Evolutionary conservation across 2,113 vertebrate genomes (phyloP), one percentile per base, ranked within the genome.

Genomic region (Chionomys nivalis): DNA sequence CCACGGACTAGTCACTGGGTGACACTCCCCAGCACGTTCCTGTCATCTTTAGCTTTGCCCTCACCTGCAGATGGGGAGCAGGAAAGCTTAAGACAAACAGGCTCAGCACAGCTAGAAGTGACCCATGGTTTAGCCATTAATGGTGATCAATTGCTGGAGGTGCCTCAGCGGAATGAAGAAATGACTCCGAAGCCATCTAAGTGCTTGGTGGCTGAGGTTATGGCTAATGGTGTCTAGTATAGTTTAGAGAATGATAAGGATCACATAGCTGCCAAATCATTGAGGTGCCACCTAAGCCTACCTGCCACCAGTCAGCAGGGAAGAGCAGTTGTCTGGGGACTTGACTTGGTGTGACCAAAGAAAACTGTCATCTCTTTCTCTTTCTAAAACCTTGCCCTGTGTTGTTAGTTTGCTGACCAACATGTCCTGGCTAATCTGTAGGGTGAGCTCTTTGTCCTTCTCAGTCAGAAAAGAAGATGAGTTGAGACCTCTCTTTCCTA

Each of bases 331-430:
- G n/a, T 47, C 82, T 47, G 58, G 36, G 87, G 28, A 77, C 11
- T 66, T 70, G 23, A 11, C 52, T 81, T 89, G 7, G 14, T 90
- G 26, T 76, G 28, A 70, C 49, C 49, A 13, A 49, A 89, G 23
- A 26, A 65, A 47, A 26, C 17, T 49, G 49, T 89, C 36, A 44
- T 89, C 91, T 95, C 26, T 96, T 94, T 88, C 28, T 72, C 39
- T 87, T 81, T 93, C 47, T 4, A 70, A 91, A 94, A 91, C 4
- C 42, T 86, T 93, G 44, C 28, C 5, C 14, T 49, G 47, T 93
- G 26, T 86, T 86, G 26, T 86, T 86, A 42, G 75, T 70, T 86
- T 66, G 86, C 21, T 49, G 31, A 33, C 33, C 16, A 65, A 9
- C 39, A 70, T 26, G 5, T 73, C 28, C 28, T 96, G 76, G 42